Percentiles rank a stretch among this genome's conserved stretches.
phyloP scores from a whole-genome alignment of 2,113 vertebrate species.

The Strix aluco region DNA sequence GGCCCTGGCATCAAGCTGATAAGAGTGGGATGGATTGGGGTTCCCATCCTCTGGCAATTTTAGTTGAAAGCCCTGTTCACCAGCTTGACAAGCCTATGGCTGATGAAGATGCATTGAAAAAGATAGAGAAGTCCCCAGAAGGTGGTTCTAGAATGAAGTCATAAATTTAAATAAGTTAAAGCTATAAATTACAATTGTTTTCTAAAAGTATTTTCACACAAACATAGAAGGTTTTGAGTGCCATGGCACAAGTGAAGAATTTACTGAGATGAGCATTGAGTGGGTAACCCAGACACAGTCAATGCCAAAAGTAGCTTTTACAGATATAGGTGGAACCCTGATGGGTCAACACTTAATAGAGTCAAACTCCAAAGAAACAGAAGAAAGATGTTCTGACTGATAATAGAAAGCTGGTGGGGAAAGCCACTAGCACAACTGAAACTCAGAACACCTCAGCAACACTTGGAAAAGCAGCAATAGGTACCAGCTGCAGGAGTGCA shows the following conservation, averaged over 20 bases:
- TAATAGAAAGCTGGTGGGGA: fast-evolving
- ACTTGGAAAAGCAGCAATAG: fast-evolving
- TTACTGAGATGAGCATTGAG: not conserved
- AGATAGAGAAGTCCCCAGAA: constrained; percentile 24
- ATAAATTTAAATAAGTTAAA: constrained; percentile 1
- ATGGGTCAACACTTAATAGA: not conserved
- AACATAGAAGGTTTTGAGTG: not conserved
- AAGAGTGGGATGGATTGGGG: no score
- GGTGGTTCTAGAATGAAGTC: not conserved
- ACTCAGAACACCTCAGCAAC: no score
- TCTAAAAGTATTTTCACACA: not conserved
- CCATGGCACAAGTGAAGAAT: not conserved
- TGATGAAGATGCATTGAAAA: not conserved
- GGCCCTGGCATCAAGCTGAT: no score
- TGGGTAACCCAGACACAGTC: not conserved
- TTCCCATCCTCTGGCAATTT: no score
- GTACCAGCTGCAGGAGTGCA: not conserved
- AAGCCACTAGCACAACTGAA: not conserved
- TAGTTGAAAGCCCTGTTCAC: no score
- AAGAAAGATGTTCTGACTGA: not conserved
- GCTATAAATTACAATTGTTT: not conserved
- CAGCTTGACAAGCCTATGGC: no score
- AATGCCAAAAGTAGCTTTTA: not conserved
- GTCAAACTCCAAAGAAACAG: not conserved
- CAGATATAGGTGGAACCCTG: not conserved